Percentiles rank a stretch among this genome's conserved stretches.
Evolutionary conservation across 2,113 vertebrate genomes (phyloP).

Genomic region (Zosterops hypoxanthus): DNA sequence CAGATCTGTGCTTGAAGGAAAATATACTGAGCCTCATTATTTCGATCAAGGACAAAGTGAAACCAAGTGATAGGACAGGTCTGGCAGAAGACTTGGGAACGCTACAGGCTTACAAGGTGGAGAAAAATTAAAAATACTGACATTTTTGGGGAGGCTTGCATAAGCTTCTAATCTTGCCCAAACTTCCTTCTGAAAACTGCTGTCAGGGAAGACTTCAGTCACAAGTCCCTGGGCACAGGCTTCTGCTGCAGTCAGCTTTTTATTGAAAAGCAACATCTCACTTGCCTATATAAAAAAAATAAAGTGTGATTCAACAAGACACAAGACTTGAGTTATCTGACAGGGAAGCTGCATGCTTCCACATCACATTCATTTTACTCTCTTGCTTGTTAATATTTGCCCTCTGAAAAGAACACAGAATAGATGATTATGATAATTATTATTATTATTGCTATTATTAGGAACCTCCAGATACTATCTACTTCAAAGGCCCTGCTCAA

Average conservation of each 20-base stretch:
- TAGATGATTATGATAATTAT: background rate
- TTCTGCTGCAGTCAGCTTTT: constrained; percentile 87
- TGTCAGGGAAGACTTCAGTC: constrained; percentile 89
- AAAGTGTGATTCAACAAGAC: background rate
- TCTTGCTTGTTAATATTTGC: background rate
- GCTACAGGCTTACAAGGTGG: background rate
- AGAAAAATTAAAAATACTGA: constrained; percentile 58
- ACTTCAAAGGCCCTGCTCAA: background rate
- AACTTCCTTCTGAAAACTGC: constrained; percentile 87
- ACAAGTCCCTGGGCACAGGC: constrained; percentile 86
- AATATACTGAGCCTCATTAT: background rate
- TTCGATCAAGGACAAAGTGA: background rate
- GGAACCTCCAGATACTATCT: background rate
- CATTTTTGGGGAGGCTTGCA: constrained; percentile 83
- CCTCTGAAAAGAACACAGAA: background rate
- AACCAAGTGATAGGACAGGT: background rate
- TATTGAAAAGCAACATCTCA: constrained; percentile 92
- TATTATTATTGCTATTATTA: background rate
- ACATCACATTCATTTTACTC: background rate
- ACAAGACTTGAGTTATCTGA: background rate
- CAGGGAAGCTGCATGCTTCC: background rate
- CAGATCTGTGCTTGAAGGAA: background rate
- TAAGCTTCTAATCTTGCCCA: constrained; percentile 84
- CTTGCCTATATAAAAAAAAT: constrained; percentile 75
- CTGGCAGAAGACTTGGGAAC: background rate